phyloP scores from a whole-genome alignment of 2,797 vertebrate genomes.

The Sebastes minor region DNA sequence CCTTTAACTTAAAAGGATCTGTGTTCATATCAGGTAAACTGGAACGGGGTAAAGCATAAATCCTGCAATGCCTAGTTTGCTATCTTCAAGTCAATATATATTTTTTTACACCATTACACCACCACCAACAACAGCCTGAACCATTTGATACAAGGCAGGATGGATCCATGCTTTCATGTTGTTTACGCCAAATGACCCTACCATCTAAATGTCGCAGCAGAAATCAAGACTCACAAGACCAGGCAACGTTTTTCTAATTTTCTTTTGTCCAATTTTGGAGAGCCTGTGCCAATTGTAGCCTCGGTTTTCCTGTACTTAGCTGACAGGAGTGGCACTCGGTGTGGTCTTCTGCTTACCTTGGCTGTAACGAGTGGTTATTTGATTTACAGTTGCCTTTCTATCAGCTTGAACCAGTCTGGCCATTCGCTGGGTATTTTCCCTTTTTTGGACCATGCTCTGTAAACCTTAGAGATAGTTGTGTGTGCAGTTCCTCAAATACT shows the following conservation, averaged over 20 bases:
- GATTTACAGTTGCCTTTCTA: background rate
- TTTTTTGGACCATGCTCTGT: background rate
- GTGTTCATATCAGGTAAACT: background rate
- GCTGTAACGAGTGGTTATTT: background rate
- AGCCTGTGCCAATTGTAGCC: no score
- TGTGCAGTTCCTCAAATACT: background rate
- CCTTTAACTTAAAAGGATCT: background rate
- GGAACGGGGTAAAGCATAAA: background rate
- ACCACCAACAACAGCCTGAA: background rate
- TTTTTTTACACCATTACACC: background rate
- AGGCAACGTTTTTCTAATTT: no score
- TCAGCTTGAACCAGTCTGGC: background rate
- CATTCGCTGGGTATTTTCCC: background rate
- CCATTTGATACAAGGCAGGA: constrained; percentile 22
- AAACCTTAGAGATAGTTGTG: no score
- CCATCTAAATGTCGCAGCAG: no score
- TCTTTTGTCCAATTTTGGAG: no score
- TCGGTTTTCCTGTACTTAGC: no score
- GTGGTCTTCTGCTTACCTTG: background rate
- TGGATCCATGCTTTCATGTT: constrained; percentile 42
- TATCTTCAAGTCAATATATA: background rate
- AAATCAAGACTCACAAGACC: no score
- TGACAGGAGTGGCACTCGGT: background rate
- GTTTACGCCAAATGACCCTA: constrained; percentile 36
- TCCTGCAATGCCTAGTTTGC: background rate